Base-by-base conservation (phyloP, 2,113 vertebrate species). In the Rhynchomys soricoides region DNA sequence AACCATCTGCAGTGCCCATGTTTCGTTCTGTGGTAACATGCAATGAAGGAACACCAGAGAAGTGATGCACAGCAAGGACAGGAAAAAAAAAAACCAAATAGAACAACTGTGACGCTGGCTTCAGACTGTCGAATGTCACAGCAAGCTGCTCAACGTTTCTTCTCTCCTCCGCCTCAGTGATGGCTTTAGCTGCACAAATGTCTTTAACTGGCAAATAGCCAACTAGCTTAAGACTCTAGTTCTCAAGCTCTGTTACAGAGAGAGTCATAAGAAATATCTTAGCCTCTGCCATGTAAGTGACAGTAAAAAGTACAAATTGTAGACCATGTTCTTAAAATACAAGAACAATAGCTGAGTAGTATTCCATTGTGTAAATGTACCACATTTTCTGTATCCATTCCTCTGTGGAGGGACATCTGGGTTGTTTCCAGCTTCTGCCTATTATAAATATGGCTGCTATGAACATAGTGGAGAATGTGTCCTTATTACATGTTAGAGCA, bases 201-300 rank as follows among this genome's bases (percentile, higher is more conserved):
- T 31, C 64, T 66, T 34, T 13, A 66, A 66, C 29, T 66, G 29
- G 9, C 31, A 66, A 31, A 66, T 0, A 68, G 66, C 4, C 66
- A 85, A 88, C 21, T 71, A 96, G 37, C 43, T 52, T 62, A 74
- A 83, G 62, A 87, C 10, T 78, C 31, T 73, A 71, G 48, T 92
- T 97, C 68, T 94, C 34, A 78, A 90, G 86, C 19, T 82, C 52
- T 37, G 4, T 92, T 83, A 77, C 55, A 83, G 37, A 81, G 55
- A n/a, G 11, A 62, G 13, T 16, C 55, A 29, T 40, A 40, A 0
- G 86, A 37, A 90, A 71, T 34, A 87, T 86, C 26, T 48, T 86
- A 57, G 37, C 59, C 40, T 81, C 24, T 48, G 59, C 29, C 8
- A 66, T 45, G 16, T 19, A 10, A 19, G 0, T 62, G 15, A 24